Evolutionary conservation across 1,140 invertebrate species (phyloP).

Genomic region (Drosophila nigromelanica): DNA sequence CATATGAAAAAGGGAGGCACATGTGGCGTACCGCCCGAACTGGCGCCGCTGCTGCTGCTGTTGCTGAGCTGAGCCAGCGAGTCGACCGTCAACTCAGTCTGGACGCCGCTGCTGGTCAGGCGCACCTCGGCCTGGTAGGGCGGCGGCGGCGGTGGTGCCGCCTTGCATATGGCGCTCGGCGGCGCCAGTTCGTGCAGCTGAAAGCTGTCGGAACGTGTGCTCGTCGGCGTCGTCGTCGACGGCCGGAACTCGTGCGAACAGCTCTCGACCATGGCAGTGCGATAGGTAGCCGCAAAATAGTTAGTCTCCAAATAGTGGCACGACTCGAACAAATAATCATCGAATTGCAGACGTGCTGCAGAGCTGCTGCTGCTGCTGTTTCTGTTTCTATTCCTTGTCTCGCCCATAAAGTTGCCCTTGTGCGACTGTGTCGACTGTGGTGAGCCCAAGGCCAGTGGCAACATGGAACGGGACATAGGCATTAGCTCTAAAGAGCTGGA

Average conservation of each 20-base stretch:
- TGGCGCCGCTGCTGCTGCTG: slow-evolving; percentile 36
- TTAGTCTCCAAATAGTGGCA: slow-evolving; percentile 83
- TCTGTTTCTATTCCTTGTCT: background rate
- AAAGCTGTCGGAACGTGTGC: slow-evolving; percentile 73
- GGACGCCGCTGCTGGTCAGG: slow-evolving; percentile 76
- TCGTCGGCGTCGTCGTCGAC: slow-evolving; percentile 70
- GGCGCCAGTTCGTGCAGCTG: slow-evolving; percentile 75
- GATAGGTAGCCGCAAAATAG: slow-evolving; percentile 82
- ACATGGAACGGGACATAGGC: slow-evolving; percentile 53
- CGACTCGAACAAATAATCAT: slow-evolving; percentile 83
- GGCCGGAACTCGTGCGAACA: slow-evolving; percentile 80
- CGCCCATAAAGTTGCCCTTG: slow-evolving; percentile 56
- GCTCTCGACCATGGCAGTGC: slow-evolving; percentile 84
- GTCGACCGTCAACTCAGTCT: slow-evolving; percentile 75
- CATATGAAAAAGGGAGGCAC: slow-evolving; percentile 77
- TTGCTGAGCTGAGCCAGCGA: slow-evolving; percentile 65
- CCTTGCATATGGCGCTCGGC: slow-evolving; percentile 76
- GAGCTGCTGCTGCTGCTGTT: slow-evolving; percentile 11
- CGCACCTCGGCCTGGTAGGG: slow-evolving; percentile 55
- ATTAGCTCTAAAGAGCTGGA: slow-evolving; percentile 62
- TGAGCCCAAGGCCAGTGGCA: slow-evolving; percentile 49
- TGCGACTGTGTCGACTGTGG: slow-evolving; percentile 72
- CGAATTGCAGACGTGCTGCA: slow-evolving; percentile 68
- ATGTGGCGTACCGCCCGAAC: slow-evolving; percentile 32
- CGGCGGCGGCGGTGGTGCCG: slow-evolving; percentile 44